Evolutionary conservation across 2,113 vertebrate species (phyloP).

Genomic region (Glareola pratincola): DNA sequence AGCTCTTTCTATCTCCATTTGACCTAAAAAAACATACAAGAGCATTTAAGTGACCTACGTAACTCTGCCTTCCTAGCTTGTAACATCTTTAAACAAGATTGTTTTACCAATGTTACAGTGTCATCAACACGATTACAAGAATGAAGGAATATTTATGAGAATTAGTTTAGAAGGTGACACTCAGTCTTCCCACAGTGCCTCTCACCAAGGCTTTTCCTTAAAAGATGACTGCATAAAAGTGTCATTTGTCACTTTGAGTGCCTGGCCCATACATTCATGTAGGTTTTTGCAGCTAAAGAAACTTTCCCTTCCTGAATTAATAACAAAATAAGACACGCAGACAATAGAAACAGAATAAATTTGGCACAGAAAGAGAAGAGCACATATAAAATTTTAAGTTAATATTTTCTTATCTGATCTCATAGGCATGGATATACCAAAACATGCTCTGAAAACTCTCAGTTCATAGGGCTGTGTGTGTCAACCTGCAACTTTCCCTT

Average conservation of each 20-base stretch:
- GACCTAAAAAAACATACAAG: conserved; percentile 73
- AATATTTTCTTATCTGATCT: neutral
- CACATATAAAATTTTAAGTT: neutral
- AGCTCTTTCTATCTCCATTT: conserved; percentile 91
- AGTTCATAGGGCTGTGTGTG: neutral
- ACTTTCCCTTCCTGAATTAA: neutral
- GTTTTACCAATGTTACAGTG: neutral
- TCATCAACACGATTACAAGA: neutral
- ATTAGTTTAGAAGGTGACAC: neutral
- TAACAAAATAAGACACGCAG: fast-evolving
- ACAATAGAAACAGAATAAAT: neutral
- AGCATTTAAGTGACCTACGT: fast-evolving
- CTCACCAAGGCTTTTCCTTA: neutral
- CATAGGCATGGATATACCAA: neutral
- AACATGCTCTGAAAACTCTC: neutral
- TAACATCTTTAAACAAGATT: neutral
- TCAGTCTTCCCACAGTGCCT: neutral
- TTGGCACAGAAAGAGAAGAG: neutral
- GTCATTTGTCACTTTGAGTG: neutral
- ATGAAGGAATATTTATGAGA: neutral
- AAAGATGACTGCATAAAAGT: neutral
- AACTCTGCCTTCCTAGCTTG: neutral
- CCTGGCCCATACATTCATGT: fast-evolving
- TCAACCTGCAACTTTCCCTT: neutral
- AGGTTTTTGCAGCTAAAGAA: neutral